phyloP scores from a whole-genome alignment of 1,140 invertebrate species.

The Drosophila setifemur region DNA sequence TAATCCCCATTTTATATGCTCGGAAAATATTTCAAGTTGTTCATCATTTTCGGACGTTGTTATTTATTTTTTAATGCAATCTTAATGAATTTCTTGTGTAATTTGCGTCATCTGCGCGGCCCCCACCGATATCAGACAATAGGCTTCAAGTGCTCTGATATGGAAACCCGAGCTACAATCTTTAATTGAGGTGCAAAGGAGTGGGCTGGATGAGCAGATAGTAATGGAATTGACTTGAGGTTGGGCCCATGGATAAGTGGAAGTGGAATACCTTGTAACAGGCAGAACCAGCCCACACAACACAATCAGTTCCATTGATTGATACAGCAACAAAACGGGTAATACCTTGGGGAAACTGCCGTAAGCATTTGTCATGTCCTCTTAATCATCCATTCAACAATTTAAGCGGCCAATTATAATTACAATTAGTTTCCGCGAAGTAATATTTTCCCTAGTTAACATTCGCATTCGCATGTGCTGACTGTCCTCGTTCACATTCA shows the following conservation, averaged over 20 bases:
- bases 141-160: constrained; percentile 26
- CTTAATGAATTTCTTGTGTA: constrained; percentile 48
- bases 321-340: not conserved
- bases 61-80: constrained; percentile 28
- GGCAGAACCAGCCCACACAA: constrained; percentile 5
- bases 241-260: constrained; percentile 2
- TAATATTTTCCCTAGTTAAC: constrained; percentile 4
- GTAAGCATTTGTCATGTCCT: constrained; percentile 30
- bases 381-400: constrained; percentile 32
- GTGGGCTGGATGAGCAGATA: constrained; percentile 27
- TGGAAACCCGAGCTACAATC: constrained; percentile 2
- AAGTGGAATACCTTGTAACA: constrained; percentile 13
- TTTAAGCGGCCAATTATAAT: constrained; percentile 17
- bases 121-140: constrained; percentile 44
- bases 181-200: constrained; percentile 19
- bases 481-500: not conserved
- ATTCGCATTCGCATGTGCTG: constrained; percentile 14
- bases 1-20: constrained; percentile 41
- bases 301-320: constrained; percentile 22
- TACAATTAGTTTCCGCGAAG: constrained; percentile 5
- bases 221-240: constrained; percentile 23
- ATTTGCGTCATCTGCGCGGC: constrained; percentile 41
- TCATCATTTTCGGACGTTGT: constrained; percentile 11
- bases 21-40: constrained; percentile 26
- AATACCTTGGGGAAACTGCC: not conserved